Conservation (phyloP, 2,797 vertebrate genomes). For the Varecia variegata region DNA sequence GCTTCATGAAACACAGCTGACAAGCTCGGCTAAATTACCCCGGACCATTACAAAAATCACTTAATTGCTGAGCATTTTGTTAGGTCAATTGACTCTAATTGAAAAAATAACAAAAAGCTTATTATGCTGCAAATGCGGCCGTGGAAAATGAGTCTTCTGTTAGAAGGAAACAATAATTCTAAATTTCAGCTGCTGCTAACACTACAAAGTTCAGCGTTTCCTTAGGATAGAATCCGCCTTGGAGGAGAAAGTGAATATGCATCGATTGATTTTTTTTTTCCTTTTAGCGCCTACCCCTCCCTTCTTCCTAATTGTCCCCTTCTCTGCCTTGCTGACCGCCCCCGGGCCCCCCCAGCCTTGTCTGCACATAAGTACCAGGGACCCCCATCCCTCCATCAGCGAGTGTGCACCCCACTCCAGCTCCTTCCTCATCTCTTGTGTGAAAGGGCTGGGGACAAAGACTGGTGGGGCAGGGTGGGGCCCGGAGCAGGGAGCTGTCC, state of each 20-base stretch:
- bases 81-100: conserved; percentile 99
- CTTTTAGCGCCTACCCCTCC: not conserved
- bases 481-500: not conserved
- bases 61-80: conserved; percentile 99
- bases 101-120: conserved; percentile 99
- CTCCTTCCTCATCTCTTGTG: not conserved
- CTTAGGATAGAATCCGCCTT: conserved; percentile 84
- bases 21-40: conserved; percentile 99
- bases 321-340: not conserved
- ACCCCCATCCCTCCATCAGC: not conserved
- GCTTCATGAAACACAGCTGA: conserved; percentile 99
- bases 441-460: conserved; percentile 54
- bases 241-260: conserved; percentile 80
- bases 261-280: conserved; percentile 71
- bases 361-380: not conserved
- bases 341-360: no score
- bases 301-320: not conserved
- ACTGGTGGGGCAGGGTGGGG: not conserved
- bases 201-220: conserved; percentile 93
- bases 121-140: conserved; percentile 93
- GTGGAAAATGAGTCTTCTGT: conserved; percentile 95
- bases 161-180: conserved; percentile 93
- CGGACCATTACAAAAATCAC: conserved; percentile 99
- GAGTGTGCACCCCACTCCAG: no score
- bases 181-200: conserved; percentile 93